Conservation (phyloP, 2,113 vertebrate species). For the Phyllostomus hastatus region DNA sequence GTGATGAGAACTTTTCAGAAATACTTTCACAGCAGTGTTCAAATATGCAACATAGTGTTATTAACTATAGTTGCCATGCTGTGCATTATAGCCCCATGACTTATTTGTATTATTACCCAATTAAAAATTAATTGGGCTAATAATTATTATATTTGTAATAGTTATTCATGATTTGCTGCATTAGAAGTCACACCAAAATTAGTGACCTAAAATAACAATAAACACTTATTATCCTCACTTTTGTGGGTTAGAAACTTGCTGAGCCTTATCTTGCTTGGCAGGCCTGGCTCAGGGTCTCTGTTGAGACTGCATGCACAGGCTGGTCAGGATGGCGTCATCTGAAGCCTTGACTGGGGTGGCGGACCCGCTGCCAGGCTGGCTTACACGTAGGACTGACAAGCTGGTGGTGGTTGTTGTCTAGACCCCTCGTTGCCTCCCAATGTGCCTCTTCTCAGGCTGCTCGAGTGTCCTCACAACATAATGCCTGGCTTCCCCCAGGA, state of each 20-base stretch:
- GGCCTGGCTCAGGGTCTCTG: not conserved
- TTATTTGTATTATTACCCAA: not conserved
- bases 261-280: not conserved
- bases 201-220: not conserved
- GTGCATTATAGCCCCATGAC: not conserved
- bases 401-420: not conserved
- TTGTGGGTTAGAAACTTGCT: not conserved
- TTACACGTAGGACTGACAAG: not conserved
- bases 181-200: not conserved
- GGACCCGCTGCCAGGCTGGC: not conserved
- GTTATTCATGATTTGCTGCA: not conserved
- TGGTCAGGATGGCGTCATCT: not conserved
- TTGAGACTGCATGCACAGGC: not conserved
- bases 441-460: not conserved
- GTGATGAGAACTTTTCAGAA: not conserved
- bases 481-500: not conserved
- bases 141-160: not conserved
- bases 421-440: not conserved
- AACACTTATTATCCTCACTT: not conserved
- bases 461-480: fast-evolving
- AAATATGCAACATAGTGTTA: not conserved
- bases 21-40: not conserved
- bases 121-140: not conserved
- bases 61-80: not conserved
- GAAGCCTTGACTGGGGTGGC: not conserved